Conservation (phyloP, 2,888 invertebrate genomes). For the Dioctria linearis region DNA sequence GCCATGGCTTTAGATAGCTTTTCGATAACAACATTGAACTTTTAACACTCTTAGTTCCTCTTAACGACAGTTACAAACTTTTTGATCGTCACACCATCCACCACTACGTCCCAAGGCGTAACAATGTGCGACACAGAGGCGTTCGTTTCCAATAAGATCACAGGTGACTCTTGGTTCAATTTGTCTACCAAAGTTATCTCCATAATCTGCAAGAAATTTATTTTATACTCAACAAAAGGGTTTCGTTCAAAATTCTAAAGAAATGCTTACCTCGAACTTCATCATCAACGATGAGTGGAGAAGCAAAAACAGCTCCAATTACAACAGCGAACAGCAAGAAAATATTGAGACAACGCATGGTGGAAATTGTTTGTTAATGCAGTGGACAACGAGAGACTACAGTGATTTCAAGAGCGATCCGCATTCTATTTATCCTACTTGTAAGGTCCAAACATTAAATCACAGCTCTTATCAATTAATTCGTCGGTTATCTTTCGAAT, state of each 20-base stretch:
- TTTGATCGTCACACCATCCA: constrained; percentile 30
- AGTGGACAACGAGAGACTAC: too few species aligned
- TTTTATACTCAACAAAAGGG: not conserved
- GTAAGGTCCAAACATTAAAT: too few species aligned
- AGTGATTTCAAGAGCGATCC: too few species aligned
- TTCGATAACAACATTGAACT: too few species aligned
- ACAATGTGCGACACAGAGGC: constrained; percentile 17
- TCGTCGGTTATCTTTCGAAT: too few species aligned
- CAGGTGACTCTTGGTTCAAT: constrained; percentile 41
- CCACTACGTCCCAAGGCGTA: not conserved
- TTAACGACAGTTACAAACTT: constrained; percentile 18
- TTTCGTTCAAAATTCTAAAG: not conserved
- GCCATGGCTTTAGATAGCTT: too few species aligned
- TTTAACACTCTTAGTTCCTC: too few species aligned
- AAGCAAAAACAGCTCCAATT: constrained; percentile 7
- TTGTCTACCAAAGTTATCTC: not conserved
- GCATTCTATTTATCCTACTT: too few species aligned
- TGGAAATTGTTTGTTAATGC: too few species aligned
- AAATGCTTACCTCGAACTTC: constrained; percentile 6
- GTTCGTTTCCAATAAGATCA: constrained; percentile 34
- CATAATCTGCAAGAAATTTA: not conserved
- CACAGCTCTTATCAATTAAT: too few species aligned
- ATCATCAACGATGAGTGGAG: not conserved
- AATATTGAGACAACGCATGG: constrained; percentile 36
- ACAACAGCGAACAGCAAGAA: constrained; percentile 27